Evolutionary conservation across 2,888 invertebrate genomes (phyloP).

Genomic region (Xylota segnis): DNA sequence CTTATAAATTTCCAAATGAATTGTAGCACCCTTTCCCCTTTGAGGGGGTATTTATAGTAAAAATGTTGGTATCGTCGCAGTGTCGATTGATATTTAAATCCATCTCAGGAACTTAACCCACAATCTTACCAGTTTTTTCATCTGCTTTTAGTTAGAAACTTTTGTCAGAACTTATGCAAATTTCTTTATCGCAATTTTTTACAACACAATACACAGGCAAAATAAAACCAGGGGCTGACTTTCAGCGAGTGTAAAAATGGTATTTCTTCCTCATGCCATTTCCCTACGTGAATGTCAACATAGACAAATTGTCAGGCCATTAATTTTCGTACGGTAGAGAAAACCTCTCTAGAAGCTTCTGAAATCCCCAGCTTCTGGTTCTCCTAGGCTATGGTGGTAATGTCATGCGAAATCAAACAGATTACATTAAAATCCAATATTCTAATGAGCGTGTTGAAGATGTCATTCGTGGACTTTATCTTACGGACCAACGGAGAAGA

Average conservation of each 20-base stretch:
- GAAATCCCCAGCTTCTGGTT: constrained; percentile 2
- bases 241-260: background rate
- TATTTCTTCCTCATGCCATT: background rate
- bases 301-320: constrained; percentile 29
- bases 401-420: constrained; percentile 44
- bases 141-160: constrained; percentile 8
- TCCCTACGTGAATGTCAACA: constrained; percentile 19
- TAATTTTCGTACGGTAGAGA: constrained; percentile 9
- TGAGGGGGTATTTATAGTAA: background rate
- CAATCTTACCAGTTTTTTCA: background rate
- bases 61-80: constrained; percentile 19
- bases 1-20: no score
- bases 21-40: no score
- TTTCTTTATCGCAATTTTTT: constrained; percentile 17
- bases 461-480: constrained; percentile 11
- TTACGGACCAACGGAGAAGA: constrained; percentile 6
- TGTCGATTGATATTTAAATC: constrained; percentile 33
- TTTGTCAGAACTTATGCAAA: constrained; percentile 23
- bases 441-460: constrained; percentile 41
- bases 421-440: constrained; percentile 47
- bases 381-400: constrained; percentile 28
- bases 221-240: background rate
- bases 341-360: background rate
- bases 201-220: background rate
- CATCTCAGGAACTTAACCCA: constrained; percentile 6